These are phyloP conservation scores for Myoxocephalus aenaeus DNA, from an alignment of 2,797 vertebrate species.

Conservation along the genomic window DNA sequence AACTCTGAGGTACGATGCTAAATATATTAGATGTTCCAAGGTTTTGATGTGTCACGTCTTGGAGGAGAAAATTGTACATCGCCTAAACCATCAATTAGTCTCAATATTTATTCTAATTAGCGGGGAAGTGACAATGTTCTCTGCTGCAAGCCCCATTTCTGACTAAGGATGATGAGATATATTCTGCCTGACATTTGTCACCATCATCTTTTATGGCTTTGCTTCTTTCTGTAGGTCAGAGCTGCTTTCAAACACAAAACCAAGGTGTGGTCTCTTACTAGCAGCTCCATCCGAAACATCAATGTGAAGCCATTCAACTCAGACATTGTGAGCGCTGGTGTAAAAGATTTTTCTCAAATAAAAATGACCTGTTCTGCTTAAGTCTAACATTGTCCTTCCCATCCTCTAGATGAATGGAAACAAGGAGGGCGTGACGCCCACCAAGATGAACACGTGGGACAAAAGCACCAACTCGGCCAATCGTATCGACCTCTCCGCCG, in stretches of 20 bases:
- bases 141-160: background rate
- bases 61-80: background rate
- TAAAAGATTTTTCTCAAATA: background rate
- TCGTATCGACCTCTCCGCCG: conserved; percentile 92
- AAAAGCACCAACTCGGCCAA: conserved; percentile 94
- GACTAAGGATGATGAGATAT: background rate
- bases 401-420: conserved; percentile 91
- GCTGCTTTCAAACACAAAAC: conserved; percentile 99
- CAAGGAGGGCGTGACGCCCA: conserved; percentile 88
- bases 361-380: background rate
- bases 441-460: conserved; percentile 95
- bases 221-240: conserved; percentile 87
- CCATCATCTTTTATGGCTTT: background rate
- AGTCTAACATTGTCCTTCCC: conserved; percentile 25
- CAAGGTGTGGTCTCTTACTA: conserved; percentile 97
- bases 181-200: background rate
- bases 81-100: background rate
- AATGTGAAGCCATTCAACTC: conserved; percentile 95
- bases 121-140: background rate
- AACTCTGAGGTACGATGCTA: conserved; percentile 93
- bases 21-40: conserved; percentile 1
- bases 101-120: background rate
- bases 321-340: conserved; percentile 89
- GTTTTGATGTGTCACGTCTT: background rate
- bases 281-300: conserved; percentile 91